Evolutionary conservation across 1,140 invertebrate species (phyloP), one percentile per base, ranked within the genome.

Genomic region (Drosophila sp.): DNA sequence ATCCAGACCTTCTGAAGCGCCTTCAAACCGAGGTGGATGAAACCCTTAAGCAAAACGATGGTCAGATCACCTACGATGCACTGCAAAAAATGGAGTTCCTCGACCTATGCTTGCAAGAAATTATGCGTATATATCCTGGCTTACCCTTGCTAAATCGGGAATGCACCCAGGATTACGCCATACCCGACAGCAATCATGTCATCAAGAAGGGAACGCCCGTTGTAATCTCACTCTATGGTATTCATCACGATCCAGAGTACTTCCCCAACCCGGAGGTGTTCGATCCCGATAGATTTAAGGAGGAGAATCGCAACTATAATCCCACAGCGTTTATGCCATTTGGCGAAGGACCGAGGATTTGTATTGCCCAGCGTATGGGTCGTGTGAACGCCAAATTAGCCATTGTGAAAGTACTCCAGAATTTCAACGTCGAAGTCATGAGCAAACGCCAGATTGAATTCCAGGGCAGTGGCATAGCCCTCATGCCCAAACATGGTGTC

Each of bases 191-290:
- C 0, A 67, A 93, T 29, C 55, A 92, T 1, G 66, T 92, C 1
- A 82, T 94, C 0, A 76, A 92, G 63, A 93, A 93, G 65, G 93
- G 93, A 7, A 93, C 92, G 7, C 83, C 86, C 1, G 78, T 94
- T 7, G 66, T 92, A 4, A 90, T 94, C 29, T 90, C 93, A 0
- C 58, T 93, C 1, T 64, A 84, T 23, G 93, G 90, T 3, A 72
- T 94, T 1, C 93, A 94, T 5, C 82, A 76, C 4, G 94, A 96
- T 76, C 81, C 93, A 0, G 82, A 94, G 60, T 92, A 93, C 66
- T 96, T 93, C 87, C 93, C 95, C 0, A 92, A 96, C 64, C 95
- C 96, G 0, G 92, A 95, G n/a, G 90, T 86, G 10, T 95, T 95
- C 80, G 93, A 95, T 90, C 95, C 95, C 0, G 93, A 95, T 63